Conservation (phyloP, 2,113 vertebrate species). For the Solea senegalensis region DNA sequence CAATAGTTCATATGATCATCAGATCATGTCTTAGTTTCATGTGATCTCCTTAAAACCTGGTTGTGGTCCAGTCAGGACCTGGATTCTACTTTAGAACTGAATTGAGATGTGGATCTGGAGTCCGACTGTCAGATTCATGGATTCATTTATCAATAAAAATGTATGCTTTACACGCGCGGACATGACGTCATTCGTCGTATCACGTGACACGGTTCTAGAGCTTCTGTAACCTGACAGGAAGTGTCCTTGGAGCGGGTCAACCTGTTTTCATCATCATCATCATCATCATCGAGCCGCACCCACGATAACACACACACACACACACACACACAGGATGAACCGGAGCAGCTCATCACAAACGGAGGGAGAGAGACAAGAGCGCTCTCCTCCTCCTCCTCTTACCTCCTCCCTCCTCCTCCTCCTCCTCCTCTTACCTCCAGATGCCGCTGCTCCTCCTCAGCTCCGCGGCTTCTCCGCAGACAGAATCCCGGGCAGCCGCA, state of each 20-base stretch:
- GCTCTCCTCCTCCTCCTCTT: slow-evolving; percentile 27
- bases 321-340: slow-evolving; percentile 3
- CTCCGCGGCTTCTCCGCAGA: slow-evolving; percentile 8
- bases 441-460: slow-evolving; percentile 22
- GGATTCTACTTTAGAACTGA: no score
- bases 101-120: no score
- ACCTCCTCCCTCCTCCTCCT: slow-evolving; percentile 36
- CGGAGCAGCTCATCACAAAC: neutral
- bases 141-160: no score
- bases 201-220: slow-evolving; percentile 1
- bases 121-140: no score
- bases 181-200: neutral
- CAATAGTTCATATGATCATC: no score
- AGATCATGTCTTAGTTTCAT: no score
- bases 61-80: no score
- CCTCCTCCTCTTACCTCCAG: slow-evolving; percentile 42
- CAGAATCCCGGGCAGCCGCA: slow-evolving; percentile 8
- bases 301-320: slow-evolving; percentile 5
- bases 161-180: neutral
- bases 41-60: no score
- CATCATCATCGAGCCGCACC: neutral
- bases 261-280: slow-evolving; percentile 8
- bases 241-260: slow-evolving; percentile 14
- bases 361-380: neutral
- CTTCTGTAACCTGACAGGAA: neutral